Percentiles rank a stretch among this genome's conserved stretches.
phyloP scores from a whole-genome alignment of 1,140 invertebrate genomes.

The Meloidogyne hapla region DNA sequence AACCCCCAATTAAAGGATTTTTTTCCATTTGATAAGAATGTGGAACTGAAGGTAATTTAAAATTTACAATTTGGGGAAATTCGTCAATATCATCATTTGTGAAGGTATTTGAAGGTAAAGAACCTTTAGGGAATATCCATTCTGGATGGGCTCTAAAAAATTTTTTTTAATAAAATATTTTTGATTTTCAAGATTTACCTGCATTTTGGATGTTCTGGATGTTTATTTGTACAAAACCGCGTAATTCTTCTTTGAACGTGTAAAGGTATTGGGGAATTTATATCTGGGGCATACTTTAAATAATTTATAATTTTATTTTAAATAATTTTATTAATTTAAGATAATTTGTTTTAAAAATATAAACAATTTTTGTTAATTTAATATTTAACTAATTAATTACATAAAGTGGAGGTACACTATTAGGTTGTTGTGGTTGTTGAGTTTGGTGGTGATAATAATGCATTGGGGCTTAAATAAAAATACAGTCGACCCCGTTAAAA shows the following conservation, averaged over 20 bases:
- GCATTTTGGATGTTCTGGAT: constrained; percentile 15
- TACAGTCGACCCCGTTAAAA: too few relatives aligned
- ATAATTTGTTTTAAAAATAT: too few relatives aligned
- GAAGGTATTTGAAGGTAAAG: not conserved
- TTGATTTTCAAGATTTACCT: not conserved
- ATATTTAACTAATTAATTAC: not conserved
- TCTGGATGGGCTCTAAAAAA: not conserved
- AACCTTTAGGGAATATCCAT: not conserved
- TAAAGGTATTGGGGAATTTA: constrained; percentile 1
- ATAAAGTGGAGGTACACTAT: not conserved
- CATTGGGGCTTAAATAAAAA: not conserved
- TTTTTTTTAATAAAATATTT: too few relatives aligned
- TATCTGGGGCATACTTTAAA: not conserved
- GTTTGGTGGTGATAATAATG: not conserved
- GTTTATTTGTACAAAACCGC: constrained; percentile 1
- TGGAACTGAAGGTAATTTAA: not conserved
- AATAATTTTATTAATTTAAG: too few relatives aligned
- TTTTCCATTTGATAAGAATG: not conserved
- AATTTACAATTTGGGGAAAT: not conserved
- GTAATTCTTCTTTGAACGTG: constrained; percentile 12
- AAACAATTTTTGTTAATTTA: too few relatives aligned
- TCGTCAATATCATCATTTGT: not conserved
- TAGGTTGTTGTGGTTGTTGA: not conserved
- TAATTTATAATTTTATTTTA: not conserved
- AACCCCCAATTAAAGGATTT: not conserved